Evolutionary conservation across 2,888 invertebrate species (phyloP).

Genomic region (Hermaeophaga mercurialis): DNA sequence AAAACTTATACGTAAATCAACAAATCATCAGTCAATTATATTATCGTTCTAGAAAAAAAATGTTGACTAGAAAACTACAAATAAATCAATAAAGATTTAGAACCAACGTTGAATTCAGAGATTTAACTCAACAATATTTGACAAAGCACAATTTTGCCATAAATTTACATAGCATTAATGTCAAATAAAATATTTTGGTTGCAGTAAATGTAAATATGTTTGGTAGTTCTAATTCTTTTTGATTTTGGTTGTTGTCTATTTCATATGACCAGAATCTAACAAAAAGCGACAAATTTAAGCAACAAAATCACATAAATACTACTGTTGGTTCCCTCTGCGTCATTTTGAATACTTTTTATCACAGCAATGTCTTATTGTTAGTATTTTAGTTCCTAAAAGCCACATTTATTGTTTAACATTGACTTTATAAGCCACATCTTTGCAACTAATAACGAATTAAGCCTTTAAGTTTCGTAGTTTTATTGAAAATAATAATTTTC

Average conservation of each 20-base stretch:
- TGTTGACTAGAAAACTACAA: conserved; percentile 6
- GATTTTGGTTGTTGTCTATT: too few species aligned
- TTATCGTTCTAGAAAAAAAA: conserved; percentile 1
- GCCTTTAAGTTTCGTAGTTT: neutral
- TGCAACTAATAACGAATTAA: neutral
- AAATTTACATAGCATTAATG: too few species aligned
- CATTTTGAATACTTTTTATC: conserved; percentile 35
- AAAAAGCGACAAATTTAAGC: conserved; percentile 13
- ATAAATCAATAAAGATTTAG: neutral
- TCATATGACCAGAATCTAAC: conserved; percentile 4
- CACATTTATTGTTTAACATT: conserved; percentile 22
- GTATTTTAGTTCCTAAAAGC: conserved; percentile 22
- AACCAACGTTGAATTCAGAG: neutral
- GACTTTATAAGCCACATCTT: conserved; percentile 19
- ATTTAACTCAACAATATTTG: too few species aligned
- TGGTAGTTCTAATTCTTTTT: too few species aligned
- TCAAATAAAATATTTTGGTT: too few species aligned
- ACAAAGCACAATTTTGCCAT: too few species aligned
- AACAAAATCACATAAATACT: conserved; percentile 18
- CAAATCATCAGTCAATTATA: conserved; percentile 4
- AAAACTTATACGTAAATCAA: neutral
- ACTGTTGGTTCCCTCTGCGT: conserved; percentile 29
- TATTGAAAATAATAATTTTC: too few species aligned
- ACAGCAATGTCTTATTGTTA: conserved; percentile 32
- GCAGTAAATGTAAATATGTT: neutral